Base-by-base conservation (phyloP, 92 coral and sea anemone genomes). In the Isaurus tuberculatus region DNA sequence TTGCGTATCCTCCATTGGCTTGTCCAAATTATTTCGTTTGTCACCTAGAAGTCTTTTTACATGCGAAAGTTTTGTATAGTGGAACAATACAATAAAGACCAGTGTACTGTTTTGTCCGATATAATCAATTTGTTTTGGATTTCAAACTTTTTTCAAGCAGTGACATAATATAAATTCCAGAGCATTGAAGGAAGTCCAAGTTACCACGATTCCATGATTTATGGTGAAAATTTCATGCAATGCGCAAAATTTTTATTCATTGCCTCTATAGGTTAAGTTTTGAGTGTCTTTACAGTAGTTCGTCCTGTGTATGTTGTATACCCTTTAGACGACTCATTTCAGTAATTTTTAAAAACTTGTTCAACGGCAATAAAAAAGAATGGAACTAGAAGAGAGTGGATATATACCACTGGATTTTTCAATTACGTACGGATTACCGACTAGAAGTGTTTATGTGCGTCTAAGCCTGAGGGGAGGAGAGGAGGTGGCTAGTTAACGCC, bases 91-190 rank as follows among this genome's bases (percentile, higher is more conserved):
- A 57, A 34, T 77, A 33, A 65, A 77, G 82, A 58, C 82, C 33
- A 77, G 69, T 36, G 70, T 33, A 77, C 82, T 58, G 28, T 34
- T 36, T 55, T 77, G 70, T 33, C 70, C 60, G 46, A 77, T 58
- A n/a, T n/a, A n/a, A n/a, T n/a, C n/a, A 60, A 77, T 77, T 75
- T 77, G 69, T 57, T 67, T 77, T 77, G 57, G 69, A 77, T 51
- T 77, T 58, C 11, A 77, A 58, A 57, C 58, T 27, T 33, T 65
- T 33, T 58, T 70, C 70, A 70, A 31, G 44, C 36, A 77, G 82
- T 77, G 82, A 77, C 82, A 77, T 77, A n/a, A n/a, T n/a, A n/a
- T n/a, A 58, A 77, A 77, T 89, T 89, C 92, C 92, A 90, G 80
- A 75, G 92, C 89, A 89, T 81, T 53, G 69, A 13, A 72, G 15